phyloP scores from a whole-genome alignment of 1,140 invertebrate species.

The Aphis craccivora region DNA sequence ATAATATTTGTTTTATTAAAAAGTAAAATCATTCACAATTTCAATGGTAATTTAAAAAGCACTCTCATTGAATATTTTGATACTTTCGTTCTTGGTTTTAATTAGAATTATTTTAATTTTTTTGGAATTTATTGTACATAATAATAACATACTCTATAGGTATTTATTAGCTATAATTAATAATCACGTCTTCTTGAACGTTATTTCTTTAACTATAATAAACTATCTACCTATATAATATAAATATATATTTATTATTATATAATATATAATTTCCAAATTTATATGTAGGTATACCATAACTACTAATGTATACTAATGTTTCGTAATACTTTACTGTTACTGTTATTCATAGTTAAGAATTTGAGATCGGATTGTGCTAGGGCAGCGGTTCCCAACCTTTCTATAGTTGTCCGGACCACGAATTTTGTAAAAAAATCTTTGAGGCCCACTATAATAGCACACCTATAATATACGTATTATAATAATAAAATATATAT shows the following conservation, averaged over 20 bases:
- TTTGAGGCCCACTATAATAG: too few species aligned
- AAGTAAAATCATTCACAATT: background rate
- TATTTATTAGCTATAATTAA: background rate
- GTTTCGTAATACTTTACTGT: background rate
- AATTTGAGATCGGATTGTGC: background rate
- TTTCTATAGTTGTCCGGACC: too few species aligned
- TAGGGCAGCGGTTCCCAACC: too few species aligned
- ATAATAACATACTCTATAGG: background rate
- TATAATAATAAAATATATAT: too few species aligned
- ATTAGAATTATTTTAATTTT: background rate
- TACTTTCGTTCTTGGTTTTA: background rate
- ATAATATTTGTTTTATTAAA: background rate
- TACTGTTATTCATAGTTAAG: background rate
- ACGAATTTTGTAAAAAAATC: too few species aligned
- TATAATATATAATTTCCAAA: background rate
- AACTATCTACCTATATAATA: too few species aligned
- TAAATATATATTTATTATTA: too few species aligned
- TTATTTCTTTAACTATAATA: background rate
- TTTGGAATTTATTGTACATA: background rate
- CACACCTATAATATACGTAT: too few species aligned
- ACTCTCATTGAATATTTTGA: background rate
- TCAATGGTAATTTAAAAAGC: conserved; percentile 1
- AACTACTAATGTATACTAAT: background rate
- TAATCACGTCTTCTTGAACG: too few species aligned
- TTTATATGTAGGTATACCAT: background rate